A percentile compares a stretch with the other conserved stretches of the same genome.
Evolutionary conservation across 2,888 invertebrate species (phyloP).

Genomic region (Silvanus unidentatus): DNA sequence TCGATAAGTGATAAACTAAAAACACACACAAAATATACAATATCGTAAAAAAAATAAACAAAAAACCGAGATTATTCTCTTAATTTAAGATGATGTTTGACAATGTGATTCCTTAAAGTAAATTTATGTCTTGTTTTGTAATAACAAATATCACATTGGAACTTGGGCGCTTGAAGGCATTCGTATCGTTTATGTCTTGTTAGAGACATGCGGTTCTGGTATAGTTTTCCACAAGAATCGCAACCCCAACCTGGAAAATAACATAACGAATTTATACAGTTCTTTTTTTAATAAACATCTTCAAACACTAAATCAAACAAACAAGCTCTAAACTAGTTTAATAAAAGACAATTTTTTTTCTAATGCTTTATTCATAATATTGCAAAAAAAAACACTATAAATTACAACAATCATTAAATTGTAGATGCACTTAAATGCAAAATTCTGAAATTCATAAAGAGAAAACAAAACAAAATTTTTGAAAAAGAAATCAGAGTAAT

Average conservation of each 20-base stretch:
- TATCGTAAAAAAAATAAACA: neutral
- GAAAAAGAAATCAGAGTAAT: no score
- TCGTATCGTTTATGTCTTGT: constrained; percentile 6
- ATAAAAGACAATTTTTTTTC: neutral
- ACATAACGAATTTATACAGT: no score
- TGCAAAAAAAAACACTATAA: no score
- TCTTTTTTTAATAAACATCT: no score
- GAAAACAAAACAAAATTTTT: no score
- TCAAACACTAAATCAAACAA: neutral
- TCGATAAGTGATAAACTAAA: neutral
- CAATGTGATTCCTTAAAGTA: constrained; percentile 12
- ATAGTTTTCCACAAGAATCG: constrained; percentile 3
- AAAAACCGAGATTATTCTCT: no score
- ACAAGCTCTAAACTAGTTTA: neutral
- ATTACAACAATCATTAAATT: no score
- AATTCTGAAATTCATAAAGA: no score
- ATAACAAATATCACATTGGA: constrained; percentile 13
- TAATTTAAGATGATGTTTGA: no score
- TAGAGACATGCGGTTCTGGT: neutral
- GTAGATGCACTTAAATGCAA: no score
- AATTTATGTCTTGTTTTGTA: constrained; percentile 27
- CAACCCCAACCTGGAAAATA: neutral
- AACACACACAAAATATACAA: neutral
- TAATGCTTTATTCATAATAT: no score
- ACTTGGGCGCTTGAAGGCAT: constrained; percentile 9